phyloP scores from a whole-genome alignment of 2,797 vertebrate genomes.

The Falco novaeseelandiae region DNA sequence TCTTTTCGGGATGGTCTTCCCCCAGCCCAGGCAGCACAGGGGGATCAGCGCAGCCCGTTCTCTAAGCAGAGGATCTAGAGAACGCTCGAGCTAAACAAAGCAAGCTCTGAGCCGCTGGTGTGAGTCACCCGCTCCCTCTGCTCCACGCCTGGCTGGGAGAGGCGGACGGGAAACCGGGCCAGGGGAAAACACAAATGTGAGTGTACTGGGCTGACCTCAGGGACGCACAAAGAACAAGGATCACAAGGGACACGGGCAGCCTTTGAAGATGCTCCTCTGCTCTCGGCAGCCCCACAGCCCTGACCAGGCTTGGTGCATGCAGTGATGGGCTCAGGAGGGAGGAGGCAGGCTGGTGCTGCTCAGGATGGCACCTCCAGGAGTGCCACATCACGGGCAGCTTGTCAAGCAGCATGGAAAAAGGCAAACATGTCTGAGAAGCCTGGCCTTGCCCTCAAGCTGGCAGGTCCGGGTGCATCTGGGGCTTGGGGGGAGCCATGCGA shows the following conservation, averaged over 20 bases:
- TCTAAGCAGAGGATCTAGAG: not conserved
- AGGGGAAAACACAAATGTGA: conserved; percentile 50
- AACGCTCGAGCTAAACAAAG: conserved; percentile 27
- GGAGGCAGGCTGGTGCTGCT: not conserved
- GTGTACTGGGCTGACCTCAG: conserved; percentile 46
- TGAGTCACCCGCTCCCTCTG: conserved; percentile 47
- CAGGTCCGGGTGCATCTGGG: not conserved
- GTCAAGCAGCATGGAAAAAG: not conserved
- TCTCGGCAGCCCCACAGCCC: not conserved
- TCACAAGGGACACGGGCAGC: not conserved
- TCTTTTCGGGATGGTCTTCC: not conserved
- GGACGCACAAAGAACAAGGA: not conserved
- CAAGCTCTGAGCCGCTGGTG: conserved; percentile 8
- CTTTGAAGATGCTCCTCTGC: conserved; percentile 14
- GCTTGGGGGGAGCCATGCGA: not conserved
- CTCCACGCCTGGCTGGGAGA: not conserved
- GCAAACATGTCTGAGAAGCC: not conserved
- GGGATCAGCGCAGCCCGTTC: not conserved
- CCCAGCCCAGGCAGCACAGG: not conserved
- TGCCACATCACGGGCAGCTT: not conserved
- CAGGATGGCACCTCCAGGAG: not conserved
- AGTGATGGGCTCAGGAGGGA: not conserved
- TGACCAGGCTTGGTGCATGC: accelerated
- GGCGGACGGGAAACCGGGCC: conserved; percentile 10
- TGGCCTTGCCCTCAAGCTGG: not conserved